These are phyloP conservation scores for Bombus confusus DNA, from an alignment of 1,140 invertebrate genomes.

Conservation along the genomic window DNA sequence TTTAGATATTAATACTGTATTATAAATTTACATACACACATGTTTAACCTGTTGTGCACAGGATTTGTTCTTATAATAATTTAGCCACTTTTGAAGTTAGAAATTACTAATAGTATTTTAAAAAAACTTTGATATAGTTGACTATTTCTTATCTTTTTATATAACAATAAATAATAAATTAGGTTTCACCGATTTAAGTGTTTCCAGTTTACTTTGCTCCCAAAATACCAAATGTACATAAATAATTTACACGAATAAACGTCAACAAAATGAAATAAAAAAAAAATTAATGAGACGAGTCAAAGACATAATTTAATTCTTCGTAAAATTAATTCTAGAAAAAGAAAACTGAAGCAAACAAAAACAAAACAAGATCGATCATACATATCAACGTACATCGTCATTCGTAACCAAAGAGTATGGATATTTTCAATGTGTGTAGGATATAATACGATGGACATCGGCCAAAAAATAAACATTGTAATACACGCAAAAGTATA, in stretches of 20 bases:
- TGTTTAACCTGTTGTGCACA: conserved; percentile 10
- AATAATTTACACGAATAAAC: conserved; percentile 41
- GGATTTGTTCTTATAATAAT: neutral
- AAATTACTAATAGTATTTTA: conserved; percentile 30
- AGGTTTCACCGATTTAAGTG: neutral
- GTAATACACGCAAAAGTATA: conserved; percentile 36
- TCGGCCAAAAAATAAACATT: conserved; percentile 3
- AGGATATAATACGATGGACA: neutral
- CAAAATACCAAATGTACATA: neutral
- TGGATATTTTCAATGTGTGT: conserved; percentile 10
- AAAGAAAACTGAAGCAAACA: conserved; percentile 58
- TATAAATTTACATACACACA: neutral
- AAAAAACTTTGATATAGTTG: neutral
- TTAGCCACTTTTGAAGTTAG: neutral
- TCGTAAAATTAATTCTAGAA: conserved; percentile 30
- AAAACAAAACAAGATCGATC: conserved; percentile 64
- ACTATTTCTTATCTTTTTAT: neutral
- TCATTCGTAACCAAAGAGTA: conserved; percentile 1
- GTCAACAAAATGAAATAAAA: conserved; percentile 26
- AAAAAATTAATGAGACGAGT: neutral
- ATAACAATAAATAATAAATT: neutral
- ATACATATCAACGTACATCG: conserved; percentile 25
- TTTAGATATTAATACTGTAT: neutral
- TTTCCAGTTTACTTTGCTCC: conserved; percentile 11
- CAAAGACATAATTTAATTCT: conserved; percentile 29